Base-by-base conservation (phyloP, 2,113 vertebrate genomes). In the Etheostoma cragini region DNA sequence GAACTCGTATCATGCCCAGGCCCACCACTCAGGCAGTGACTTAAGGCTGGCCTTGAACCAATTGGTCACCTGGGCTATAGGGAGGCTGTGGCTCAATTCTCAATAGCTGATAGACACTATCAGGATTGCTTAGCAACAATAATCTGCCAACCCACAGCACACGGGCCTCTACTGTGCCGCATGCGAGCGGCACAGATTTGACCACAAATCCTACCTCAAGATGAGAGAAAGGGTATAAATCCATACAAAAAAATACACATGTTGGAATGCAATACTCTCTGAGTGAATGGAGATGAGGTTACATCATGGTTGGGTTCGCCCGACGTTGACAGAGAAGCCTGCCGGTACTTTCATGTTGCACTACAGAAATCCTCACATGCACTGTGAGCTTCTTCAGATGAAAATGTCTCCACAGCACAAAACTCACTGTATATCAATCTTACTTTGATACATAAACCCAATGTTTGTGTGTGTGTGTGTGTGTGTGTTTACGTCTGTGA, bases 81-180 rank as follows among this genome's bases (percentile, higher is more conserved):
- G 69, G 83, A 81, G 84, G 76, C 87, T 84, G 82, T 72, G 85
- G 76, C 30, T 30, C 66, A 86, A 76, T 68, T 66, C 83, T 83
- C 64, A 73, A 81, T 47, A 45, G 78, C 83, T 64, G 80, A 88
- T 78, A 81, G 87, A 86, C 85, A 88, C 79, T 60, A 74, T 82
- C 77, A 81, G 81, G 60, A 92, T 91, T 90, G 89, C 92, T 92
- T 92, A 92, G 91, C 92, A 94, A 94, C 90, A 90, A 87, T 87
- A 77, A 87, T 82, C 69, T 53, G 68, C 64, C 24, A 53, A 80
- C 22, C 71, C 58, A 75, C 58, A 73, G 64, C 80, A 64, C 72
- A 70, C 15, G 3, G 57, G 81, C 57, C 65, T 69, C 15, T 16
- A 4, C 68, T 76, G 46, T 53, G n/a, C 47, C 38, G 24, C 46